Percentiles rank a stretch among this genome's conserved stretches.
Conservation (phyloP, 2,797 vertebrate species). For the Mormyrops attenuatus region DNA sequence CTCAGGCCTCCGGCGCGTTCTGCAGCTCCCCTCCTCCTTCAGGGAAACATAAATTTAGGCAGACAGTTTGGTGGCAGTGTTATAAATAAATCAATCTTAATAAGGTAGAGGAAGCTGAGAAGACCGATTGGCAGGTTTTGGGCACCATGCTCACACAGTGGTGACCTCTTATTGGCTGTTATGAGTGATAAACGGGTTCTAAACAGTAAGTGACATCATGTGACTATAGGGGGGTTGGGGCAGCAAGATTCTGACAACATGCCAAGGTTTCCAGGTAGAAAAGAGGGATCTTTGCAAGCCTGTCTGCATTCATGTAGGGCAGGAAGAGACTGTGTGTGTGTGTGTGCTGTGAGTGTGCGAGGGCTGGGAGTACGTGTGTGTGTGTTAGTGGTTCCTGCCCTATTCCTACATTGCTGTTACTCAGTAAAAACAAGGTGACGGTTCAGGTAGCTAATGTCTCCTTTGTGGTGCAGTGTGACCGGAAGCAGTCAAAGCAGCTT, state of each 20-base stretch:
- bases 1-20: background rate
- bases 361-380: background rate
- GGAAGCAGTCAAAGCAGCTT: background rate
- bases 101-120: too few species aligned
- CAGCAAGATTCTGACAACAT: background rate
- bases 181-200: background rate
- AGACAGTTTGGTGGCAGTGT: background rate
- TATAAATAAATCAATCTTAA: background rate
- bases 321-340: background rate
- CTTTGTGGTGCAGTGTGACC: background rate
- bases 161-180: background rate
- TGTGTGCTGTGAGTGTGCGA: background rate
- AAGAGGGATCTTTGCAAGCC: background rate
- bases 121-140: background rate
- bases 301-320: background rate
- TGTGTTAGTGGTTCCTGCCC: background rate
- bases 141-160: background rate
- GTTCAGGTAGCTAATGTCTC: background rate
- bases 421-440: background rate
- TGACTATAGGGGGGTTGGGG: background rate
- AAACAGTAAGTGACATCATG: background rate
- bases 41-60: background rate
- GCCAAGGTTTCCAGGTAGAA: background rate
- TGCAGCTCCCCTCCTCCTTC: background rate
- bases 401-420: background rate